Evolutionary conservation across 1,140 invertebrate genomes (phyloP).

Genomic region (Trichoplusia ni): DNA sequence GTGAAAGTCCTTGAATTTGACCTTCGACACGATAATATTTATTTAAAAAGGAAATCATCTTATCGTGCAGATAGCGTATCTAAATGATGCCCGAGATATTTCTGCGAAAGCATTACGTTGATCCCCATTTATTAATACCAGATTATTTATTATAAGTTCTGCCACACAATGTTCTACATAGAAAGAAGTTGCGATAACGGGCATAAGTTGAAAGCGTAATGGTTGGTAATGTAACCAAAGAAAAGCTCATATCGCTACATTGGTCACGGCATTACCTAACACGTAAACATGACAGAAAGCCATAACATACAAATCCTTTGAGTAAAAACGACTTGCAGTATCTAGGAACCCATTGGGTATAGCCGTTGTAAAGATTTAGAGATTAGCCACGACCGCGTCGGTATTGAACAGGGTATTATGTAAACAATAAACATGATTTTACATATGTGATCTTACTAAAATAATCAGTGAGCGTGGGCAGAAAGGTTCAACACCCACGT

Average conservation of each 20-base stretch:
- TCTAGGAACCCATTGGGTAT: slow-evolving; percentile 9
- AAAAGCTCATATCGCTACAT: slow-evolving; percentile 55
- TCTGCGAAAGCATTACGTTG: slow-evolving; percentile 16
- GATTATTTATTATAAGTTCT: not conserved
- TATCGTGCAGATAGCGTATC: slow-evolving; percentile 20
- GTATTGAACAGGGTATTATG: slow-evolving; percentile 2
- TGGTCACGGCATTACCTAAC: slow-evolving; percentile 52
- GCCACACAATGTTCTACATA: not conserved
- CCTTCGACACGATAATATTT: slow-evolving; percentile 19
- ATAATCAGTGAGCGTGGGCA: slow-evolving; percentile 20
- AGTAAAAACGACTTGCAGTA: slow-evolving; percentile 20
- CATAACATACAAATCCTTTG: slow-evolving; percentile 31
- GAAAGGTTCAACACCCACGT: slow-evolving; percentile 17
- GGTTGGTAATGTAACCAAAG: slow-evolving; percentile 51
- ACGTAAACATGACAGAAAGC: slow-evolving; percentile 41
- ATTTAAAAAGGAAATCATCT: not conserved
- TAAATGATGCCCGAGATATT: not conserved
- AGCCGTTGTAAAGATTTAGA: not conserved
- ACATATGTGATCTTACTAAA: slow-evolving; percentile 9
- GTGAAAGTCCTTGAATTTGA: not conserved
- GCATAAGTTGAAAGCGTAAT: slow-evolving; percentile 51
- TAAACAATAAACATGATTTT: slow-evolving; percentile 25
- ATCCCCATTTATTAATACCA: not conserved
- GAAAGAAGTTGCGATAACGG: slow-evolving; percentile 47
- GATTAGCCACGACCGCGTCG: slow-evolving; percentile 3